A percentile compares a stretch with the other conserved stretches of the same genome.
These are phyloP conservation scores for Drosophila murphyi DNA, from an alignment of 1,140 invertebrate genomes.

Conservation along the genomic window DNA sequence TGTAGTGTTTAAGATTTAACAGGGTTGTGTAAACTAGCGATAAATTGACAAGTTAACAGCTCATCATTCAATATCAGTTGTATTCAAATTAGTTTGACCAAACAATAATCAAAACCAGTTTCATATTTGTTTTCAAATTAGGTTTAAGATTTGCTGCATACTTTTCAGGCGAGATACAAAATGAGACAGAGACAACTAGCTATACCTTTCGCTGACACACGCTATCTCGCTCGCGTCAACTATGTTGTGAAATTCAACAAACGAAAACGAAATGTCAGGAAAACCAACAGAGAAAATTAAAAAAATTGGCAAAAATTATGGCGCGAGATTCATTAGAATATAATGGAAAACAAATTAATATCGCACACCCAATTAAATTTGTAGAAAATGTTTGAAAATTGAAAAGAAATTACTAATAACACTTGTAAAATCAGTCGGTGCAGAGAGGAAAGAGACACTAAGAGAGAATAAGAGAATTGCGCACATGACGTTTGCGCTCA, in stretches of 20 bases:
- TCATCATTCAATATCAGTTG: too few species aligned
- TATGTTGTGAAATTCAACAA: slow-evolving; percentile 47
- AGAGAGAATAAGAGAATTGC: slow-evolving; percentile 9
- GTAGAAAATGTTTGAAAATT: not conserved
- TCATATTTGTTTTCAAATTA: not conserved
- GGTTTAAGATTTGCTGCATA: slow-evolving; percentile 33
- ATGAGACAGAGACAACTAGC: slow-evolving; percentile 25
- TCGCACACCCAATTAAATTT: not conserved
- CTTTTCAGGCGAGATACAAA: slow-evolving; percentile 15
- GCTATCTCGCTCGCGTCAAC: slow-evolving; percentile 27
- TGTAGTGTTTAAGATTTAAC: too few species aligned
- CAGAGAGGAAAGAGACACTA: not conserved
- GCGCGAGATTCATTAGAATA: not conserved
- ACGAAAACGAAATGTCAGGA: slow-evolving; percentile 7
- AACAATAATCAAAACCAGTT: not conserved
- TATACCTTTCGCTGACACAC: not conserved
- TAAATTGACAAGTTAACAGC: too few species aligned
- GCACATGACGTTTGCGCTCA: slow-evolving; percentile 30
- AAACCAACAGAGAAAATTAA: not conserved
- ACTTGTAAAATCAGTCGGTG: slow-evolving; percentile 21
- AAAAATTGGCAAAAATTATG: slow-evolving; percentile 1
- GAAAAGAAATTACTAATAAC: not conserved
- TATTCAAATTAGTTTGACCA: too few species aligned
- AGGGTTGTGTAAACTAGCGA: too few species aligned
- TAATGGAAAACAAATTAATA: slow-evolving; percentile 4